phyloP scores from a whole-genome alignment of 2,797 vertebrate species.

The Coranthus polyacanthus region DNA sequence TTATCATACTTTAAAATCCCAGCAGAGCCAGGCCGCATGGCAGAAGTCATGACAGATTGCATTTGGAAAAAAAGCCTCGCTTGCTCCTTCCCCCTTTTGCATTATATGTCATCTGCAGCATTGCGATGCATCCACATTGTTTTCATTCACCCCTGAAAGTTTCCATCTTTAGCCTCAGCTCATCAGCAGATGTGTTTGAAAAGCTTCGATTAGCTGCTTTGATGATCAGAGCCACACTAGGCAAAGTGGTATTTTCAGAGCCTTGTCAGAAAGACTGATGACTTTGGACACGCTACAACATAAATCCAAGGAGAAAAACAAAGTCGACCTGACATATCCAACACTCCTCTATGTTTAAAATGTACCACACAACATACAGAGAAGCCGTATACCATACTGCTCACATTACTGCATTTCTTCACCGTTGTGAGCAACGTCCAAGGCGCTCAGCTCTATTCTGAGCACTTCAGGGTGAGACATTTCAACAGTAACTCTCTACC shows the following conservation, averaged over 20 bases:
- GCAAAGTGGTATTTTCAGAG: conserved; percentile 8
- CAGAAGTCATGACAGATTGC: conserved; percentile 35
- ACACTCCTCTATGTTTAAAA: conserved; percentile 14
- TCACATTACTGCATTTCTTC: conserved; percentile 44
- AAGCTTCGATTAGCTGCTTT: neutral
- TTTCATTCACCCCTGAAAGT: conserved; percentile 12
- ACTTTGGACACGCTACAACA: neutral
- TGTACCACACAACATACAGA: conserved; percentile 3
- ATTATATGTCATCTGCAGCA: conserved; percentile 26
- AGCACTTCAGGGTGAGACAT: conserved; percentile 17
- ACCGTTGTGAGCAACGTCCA: conserved; percentile 2
- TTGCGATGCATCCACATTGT: conserved; percentile 3
- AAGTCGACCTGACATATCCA: conserved; percentile 25
- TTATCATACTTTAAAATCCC: conserved; percentile 15
- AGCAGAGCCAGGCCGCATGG: conserved; percentile 8
- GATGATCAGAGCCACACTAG: neutral
- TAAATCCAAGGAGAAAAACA: conserved; percentile 42
- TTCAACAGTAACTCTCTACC: conserved; percentile 17
- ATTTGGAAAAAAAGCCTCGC: conserved; percentile 14
- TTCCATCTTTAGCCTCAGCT: conserved; percentile 27
- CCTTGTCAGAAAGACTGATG: conserved; percentile 7
- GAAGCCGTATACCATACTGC: conserved; percentile 2
- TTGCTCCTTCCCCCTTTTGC: neutral
- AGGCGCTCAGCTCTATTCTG: conserved; percentile 54
- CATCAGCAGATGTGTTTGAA: conserved; percentile 21